Conservation (phyloP, 2,797 vertebrate species). For the Manis crassicaudata region DNA sequence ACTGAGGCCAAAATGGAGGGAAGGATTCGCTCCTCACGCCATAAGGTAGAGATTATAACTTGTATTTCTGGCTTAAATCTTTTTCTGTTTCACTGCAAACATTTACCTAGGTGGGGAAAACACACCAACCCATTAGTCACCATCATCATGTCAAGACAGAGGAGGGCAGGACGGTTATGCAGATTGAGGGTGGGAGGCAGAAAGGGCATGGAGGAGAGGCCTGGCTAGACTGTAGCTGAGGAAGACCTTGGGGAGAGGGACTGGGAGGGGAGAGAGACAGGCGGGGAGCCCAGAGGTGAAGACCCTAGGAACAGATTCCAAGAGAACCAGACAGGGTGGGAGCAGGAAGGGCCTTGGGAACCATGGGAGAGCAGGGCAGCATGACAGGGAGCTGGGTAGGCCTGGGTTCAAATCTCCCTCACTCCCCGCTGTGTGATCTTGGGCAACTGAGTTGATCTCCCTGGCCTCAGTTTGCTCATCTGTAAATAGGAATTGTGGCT, state of each 20-base stretch:
- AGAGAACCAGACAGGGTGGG: neutral
- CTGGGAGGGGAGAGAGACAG: fast-evolving
- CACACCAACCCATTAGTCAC: neutral
- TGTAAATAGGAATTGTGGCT: neutral
- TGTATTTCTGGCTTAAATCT: neutral
- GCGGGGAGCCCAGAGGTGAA: neutral
- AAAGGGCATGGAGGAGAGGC: neutral
- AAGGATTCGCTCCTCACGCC: neutral
- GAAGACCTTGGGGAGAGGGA: no score
- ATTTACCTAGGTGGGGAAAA: neutral
- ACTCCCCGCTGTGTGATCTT: neutral
- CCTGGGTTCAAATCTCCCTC: neutral
- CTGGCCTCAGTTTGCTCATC: neutral
- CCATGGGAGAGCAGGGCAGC: neutral
- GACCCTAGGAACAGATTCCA: neutral
- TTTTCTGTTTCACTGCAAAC: neutral
- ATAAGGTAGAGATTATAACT: neutral
- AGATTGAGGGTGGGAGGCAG: fast-evolving
- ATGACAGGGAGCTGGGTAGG: fast-evolving
- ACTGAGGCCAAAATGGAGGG: neutral
- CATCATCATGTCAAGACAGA: neutral
- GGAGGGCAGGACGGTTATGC: no score
- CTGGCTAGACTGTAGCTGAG: neutral
- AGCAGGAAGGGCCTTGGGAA: neutral
- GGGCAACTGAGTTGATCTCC: neutral